Evolutionary conservation across 2,888 invertebrate genomes (phyloP).

Genomic region (Petrophora chlorosata): DNA sequence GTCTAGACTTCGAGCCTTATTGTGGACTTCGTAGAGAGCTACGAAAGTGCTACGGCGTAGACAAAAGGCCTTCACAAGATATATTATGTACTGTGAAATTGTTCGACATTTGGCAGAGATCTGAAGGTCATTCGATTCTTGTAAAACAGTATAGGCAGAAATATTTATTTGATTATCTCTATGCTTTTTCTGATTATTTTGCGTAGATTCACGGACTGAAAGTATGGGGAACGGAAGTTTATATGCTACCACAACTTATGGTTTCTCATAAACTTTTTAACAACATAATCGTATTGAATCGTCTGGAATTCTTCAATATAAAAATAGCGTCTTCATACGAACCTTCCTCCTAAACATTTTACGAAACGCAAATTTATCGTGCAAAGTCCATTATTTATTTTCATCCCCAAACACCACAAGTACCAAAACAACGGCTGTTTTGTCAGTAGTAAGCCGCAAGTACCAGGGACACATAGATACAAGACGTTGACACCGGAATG

Average conservation of each 20-base stretch:
- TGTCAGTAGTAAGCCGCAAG: constrained; percentile 9
- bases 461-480: constrained; percentile 22
- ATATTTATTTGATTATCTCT: no score
- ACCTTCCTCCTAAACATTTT: neutral
- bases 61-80: neutral
- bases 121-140: no score
- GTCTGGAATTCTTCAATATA: no score
- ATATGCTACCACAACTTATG: no score
- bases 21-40: neutral
- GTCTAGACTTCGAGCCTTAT: neutral
- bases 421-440: neutral
- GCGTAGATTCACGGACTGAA: no score
- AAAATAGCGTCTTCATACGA: no score
- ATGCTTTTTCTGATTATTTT: no score
- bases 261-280: no score
- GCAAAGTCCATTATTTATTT: constrained; percentile 6
- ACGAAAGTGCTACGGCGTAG: constrained; percentile 20
- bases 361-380: constrained; percentile 4
- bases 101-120: neutral
- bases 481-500: constrained; percentile 12
- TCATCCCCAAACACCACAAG: constrained; percentile 6
- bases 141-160: no score
- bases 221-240: no score
- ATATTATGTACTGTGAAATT: neutral
- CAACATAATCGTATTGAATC: no score